Evolutionary conservation across 2,113 vertebrate genomes (phyloP).

Genomic region (Pandion haliaetus): DNA sequence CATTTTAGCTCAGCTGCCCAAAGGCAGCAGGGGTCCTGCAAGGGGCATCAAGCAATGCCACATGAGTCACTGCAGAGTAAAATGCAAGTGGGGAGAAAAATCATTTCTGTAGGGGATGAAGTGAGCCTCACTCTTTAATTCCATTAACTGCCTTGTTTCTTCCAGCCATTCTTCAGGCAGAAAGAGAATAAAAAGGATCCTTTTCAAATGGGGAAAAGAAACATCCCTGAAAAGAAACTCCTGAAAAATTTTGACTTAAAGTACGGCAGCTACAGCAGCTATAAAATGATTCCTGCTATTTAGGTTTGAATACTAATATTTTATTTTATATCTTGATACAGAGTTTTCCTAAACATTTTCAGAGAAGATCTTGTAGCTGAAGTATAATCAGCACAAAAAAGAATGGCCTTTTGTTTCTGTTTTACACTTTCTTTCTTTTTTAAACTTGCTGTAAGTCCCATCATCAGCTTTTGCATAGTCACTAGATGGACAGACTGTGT

Average conservation of each 20-base stretch:
- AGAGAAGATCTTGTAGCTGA: not conserved
- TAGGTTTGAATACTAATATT: not conserved
- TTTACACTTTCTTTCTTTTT: not conserved
- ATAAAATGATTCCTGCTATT: not conserved
- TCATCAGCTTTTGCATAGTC: not conserved
- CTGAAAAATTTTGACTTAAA: not conserved
- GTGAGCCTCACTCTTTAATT: not conserved
- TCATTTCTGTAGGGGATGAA: not conserved
- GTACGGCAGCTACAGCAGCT: not conserved
- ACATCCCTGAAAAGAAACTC: not conserved
- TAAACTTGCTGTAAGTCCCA: not conserved
- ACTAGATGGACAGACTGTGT: not conserved
- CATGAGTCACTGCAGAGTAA: not conserved
- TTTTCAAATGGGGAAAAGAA: not conserved
- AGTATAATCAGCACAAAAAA: not conserved
- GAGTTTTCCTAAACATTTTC: not conserved
- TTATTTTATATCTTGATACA: not conserved
- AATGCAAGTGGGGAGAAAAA: not conserved
- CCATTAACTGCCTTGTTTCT: not conserved
- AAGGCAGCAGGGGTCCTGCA: not conserved
- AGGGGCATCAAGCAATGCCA: not conserved
- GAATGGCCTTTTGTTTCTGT: not conserved
- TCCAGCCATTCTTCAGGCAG: not conserved
- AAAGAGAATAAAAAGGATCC: not conserved
- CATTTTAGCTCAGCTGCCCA: not conserved